Conservation (phyloP, 2,113 vertebrate species). For the Corvus cornix region DNA sequence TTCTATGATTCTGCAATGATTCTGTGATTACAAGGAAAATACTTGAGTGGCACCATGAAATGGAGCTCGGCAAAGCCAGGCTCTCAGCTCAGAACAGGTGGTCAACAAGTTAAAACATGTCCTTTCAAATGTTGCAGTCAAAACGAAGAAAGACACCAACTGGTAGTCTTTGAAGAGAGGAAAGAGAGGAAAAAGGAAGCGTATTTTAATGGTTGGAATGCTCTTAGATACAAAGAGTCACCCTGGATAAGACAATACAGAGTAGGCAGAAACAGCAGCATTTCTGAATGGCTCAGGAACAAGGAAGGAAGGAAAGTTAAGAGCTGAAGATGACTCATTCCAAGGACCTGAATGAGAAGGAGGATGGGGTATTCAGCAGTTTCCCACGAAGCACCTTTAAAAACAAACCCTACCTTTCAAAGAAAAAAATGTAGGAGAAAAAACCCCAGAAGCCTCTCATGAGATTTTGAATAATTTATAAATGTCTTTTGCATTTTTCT, state of each 20-base stretch:
- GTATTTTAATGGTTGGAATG: not conserved
- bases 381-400: not conserved
- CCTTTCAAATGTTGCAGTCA: not conserved
- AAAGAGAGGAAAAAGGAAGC: not conserved
- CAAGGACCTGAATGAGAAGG: not conserved
- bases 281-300: not conserved
- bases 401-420: not conserved
- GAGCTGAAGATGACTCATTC: not conserved
- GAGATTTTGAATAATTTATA: not conserved
- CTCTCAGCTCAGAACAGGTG: not conserved
- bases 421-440: not conserved
- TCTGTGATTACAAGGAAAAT: not conserved
- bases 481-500: not conserved
- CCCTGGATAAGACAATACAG: not conserved
- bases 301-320: not conserved
- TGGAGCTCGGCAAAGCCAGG: not conserved
- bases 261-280: not conserved
- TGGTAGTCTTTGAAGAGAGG: not conserved
- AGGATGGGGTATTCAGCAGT: not conserved
- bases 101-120: not conserved
- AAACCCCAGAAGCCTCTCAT: not conserved
- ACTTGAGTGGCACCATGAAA: not conserved
- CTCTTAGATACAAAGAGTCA: not conserved
- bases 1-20: not conserved
- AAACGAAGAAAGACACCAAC: not conserved